Percentiles rank a stretch among this genome's conserved stretches.
phyloP scores from a whole-genome alignment of 2,888 invertebrate genomes.

The Cyaniris semiargus region DNA sequence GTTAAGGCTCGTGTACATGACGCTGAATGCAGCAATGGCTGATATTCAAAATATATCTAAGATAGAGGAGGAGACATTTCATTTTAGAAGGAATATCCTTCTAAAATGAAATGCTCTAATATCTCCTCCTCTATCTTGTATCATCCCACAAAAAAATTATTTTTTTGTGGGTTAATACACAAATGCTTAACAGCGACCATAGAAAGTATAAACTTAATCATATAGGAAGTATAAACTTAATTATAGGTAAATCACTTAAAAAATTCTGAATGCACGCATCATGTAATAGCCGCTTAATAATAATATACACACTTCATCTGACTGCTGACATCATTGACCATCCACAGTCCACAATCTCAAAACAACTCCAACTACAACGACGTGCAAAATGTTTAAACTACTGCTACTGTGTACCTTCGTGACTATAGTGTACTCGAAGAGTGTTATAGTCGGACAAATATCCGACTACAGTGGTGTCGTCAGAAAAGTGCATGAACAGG shows the following conservation, averaged over 20 bases:
- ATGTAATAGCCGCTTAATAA: slow-evolving; percentile 36
- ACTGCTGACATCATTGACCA: slow-evolving; percentile 36
- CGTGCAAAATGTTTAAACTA: slow-evolving; percentile 40
- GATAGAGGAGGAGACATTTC: too few relatives aligned
- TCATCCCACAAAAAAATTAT: too few relatives aligned
- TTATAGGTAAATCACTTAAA: background rate
- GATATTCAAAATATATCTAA: background rate
- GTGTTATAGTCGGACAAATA: slow-evolving; percentile 62
- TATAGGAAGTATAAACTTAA: background rate
- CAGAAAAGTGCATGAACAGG: slow-evolving; percentile 57
- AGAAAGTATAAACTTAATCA: background rate
- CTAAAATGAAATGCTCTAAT: background rate
- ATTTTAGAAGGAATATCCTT: too few relatives aligned
- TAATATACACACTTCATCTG: slow-evolving; percentile 26
- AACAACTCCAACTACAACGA: background rate
- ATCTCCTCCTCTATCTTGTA: too few relatives aligned
- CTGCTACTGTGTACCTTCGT: slow-evolving; percentile 44
- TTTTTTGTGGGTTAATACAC: too few relatives aligned
- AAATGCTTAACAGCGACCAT: too few relatives aligned
- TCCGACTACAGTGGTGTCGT: slow-evolving; percentile 54
- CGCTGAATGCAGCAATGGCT: background rate
- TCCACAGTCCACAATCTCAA: slow-evolving; percentile 31
- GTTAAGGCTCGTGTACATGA: background rate
- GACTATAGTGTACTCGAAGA: slow-evolving; percentile 50
- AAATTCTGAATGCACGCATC: background rate